Evolutionary conservation across 2,888 invertebrate species (phyloP), one percentile per base, ranked within the genome.

Genomic region (Epiblema foenella): DNA sequence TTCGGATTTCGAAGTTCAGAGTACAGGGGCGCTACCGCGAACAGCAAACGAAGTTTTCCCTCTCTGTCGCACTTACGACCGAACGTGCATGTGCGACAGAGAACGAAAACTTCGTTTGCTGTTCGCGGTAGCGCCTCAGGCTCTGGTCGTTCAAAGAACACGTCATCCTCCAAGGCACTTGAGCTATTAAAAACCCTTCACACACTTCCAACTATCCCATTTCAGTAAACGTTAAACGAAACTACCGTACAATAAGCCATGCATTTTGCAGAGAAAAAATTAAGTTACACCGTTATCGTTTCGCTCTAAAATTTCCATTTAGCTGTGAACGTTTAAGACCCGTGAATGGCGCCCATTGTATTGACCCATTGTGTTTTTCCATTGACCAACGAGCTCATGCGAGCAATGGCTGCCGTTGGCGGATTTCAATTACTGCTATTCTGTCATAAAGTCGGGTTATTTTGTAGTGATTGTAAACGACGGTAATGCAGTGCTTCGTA

Each of bases 221-320:
- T 29, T 15, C 24, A 59, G 24, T 20, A 46, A 39, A 52, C 52
- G 59, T 37, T 37, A 69, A 75, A 63, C 56, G 71, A 72, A 71
- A 69, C 51, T 70, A 62, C 72, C 51, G 56, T 52, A 46, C 68
- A 68, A 69, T 71, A 68, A 73, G 69, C 65, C 54, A 68, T 62
- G 69, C 49, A 64, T 75, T 79, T 71, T 54, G 67, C 49, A 63
- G 59, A 77, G 82, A 84, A 85, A n/a, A 86, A 87, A 83, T 82
- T 79, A 81, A 79, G 75, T 81, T 78, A 80, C 78, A 76, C 77
- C 78, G 78, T 83, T 82, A 87, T 86, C 88, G 85, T 86, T 85
- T 81, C 83, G 79, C 86, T 82, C 82, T 89, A 85, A 90, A 91
- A 90, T 91, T 89, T 90, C 91, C 91, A 91, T 91, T 89, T 83